A percentile compares a stretch with the other conserved stretches of the same genome.
These are phyloP conservation scores for Triplophysa siluroides DNA, from an alignment of 2,113 vertebrate genomes.

Conservation along the genomic window DNA sequence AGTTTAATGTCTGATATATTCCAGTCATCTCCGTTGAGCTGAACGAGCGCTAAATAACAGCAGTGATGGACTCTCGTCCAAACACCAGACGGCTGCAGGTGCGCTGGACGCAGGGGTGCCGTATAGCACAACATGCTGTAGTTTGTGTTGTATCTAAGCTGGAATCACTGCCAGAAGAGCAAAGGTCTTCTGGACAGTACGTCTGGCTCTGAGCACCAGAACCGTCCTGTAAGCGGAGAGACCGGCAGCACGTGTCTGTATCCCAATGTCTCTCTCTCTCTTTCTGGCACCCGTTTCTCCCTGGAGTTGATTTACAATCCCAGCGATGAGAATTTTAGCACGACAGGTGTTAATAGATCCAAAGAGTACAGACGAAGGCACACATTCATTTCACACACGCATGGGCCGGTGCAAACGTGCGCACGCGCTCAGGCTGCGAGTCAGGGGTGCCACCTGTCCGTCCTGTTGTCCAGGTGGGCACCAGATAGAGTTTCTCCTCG, in stretches of 20 bases:
- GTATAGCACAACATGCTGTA: not conserved
- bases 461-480: slow-evolving; percentile 84
- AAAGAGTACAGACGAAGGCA: slow-evolving; percentile 50
- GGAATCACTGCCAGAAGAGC: slow-evolving; percentile 79
- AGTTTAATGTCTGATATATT: not conserved
- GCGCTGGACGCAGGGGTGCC: not conserved
- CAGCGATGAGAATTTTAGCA: slow-evolving; percentile 85
- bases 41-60: not conserved
- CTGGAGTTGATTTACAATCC: slow-evolving; percentile 86
- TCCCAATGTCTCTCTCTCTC: slow-evolving; percentile 86
- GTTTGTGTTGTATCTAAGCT: slow-evolving; percentile 73
- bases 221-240: not conserved
- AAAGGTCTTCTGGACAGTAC: slow-evolving; percentile 77
- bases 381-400: slow-evolving; percentile 42
- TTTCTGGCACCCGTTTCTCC: slow-evolving; percentile 83
- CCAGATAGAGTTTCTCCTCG: slow-evolving; percentile 80
- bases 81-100: not conserved
- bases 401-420: slow-evolving; percentile 10
- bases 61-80: not conserved
- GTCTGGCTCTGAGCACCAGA: slow-evolving; percentile 71
- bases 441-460: slow-evolving; percentile 83
- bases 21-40: not conserved
- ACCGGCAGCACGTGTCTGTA: not conserved
- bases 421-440: slow-evolving; percentile 55
- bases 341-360: slow-evolving; percentile 84